Evolutionary conservation across 2,888 invertebrate species (phyloP), one percentile per base, ranked within the genome.

Genomic region (Byasa hedistus): DNA sequence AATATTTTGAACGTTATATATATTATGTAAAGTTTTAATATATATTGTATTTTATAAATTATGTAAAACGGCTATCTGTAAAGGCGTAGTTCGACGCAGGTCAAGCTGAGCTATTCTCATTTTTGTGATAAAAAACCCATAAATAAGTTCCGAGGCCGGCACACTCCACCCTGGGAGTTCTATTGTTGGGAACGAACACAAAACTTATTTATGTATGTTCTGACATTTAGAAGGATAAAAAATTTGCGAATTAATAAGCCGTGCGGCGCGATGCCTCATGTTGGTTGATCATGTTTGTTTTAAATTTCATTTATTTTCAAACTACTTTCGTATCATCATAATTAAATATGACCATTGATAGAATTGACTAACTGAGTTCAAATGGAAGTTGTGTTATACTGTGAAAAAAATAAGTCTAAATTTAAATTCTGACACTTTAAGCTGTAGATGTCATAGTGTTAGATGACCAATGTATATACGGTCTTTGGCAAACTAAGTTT

Each of bases 191-290:
- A 23, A 36, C 23, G 52, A 23, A 17, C 52, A 39, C 54, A 59
- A 57, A 62, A 62, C 54, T 58, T 19, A 21, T 54, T 54, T 44
- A 64, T 52, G 54, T 24, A 59, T 19, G 57, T 64, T 64, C 52
- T 55, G 64, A 58, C 59, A 64, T 64, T 58, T 59, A 58, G 22
- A 58, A 27, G 51, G 21, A 22, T 24, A 55, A 64, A 58, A 58
- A 64, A 59, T 5, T 63, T 1, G 57, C 52, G 52, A 54, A 64
- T 64, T 44, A 66, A 62, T 64, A 59, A 24, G 58, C 27, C 39
- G 56, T 57, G 44, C 55, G 57, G 64, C n/a, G 55, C 64, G n/a
- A 32, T 58, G 48, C 70, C 70, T 59, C 67, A 65, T 39, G 64
- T 59, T 51, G 70, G 60, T 57, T 63, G 52, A 56, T 68, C 66